Percentiles rank a stretch among this genome's conserved stretches.
Evolutionary conservation across 2,797 vertebrate genomes (phyloP).

Genomic region (Enteromius paludinosus): DNA sequence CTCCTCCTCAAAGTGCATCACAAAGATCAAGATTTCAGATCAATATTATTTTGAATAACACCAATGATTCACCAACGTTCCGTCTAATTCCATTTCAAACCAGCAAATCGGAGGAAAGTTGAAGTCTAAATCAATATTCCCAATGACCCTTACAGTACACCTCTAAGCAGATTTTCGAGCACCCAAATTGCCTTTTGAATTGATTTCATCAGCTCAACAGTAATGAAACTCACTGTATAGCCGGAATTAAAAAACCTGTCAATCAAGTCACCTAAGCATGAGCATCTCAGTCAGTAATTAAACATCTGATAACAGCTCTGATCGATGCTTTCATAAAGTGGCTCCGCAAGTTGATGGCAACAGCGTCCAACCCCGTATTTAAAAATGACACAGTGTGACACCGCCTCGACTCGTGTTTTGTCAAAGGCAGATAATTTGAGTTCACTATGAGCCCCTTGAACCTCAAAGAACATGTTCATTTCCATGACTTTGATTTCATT

Average conservation of each 20-base stretch:
- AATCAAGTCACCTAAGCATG: constrained; percentile 40
- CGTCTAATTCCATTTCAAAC: constrained; percentile 35
- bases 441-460: constrained; percentile 77
- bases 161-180: constrained; percentile 44
- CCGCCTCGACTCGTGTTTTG: constrained; percentile 63
- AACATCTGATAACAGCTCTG: constrained; percentile 36
- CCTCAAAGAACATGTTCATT: constrained; percentile 82
- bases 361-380: constrained; percentile 7
- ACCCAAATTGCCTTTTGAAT: constrained; percentile 43
- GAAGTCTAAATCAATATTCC: constrained; percentile 32
- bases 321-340: constrained; percentile 44
- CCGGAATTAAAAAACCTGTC: constrained; percentile 21
- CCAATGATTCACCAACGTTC: constrained; percentile 16
- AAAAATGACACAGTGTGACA: constrained; percentile 67
- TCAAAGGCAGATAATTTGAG: constrained; percentile 76
- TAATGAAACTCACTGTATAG: constrained; percentile 40
- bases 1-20: neutral
- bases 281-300: constrained; percentile 44
- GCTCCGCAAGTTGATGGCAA: neutral
- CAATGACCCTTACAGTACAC: constrained; percentile 43
- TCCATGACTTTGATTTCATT: constrained; percentile 83
- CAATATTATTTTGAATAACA: constrained; percentile 7
- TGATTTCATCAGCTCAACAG: constrained; percentile 41
- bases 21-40: constrained; percentile 8
- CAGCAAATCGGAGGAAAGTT: constrained; percentile 14